Evolutionary conservation across 2,797 vertebrate species (phyloP), one percentile per base, ranked within the genome.

Genomic region (Syndactyla subalaris): DNA sequence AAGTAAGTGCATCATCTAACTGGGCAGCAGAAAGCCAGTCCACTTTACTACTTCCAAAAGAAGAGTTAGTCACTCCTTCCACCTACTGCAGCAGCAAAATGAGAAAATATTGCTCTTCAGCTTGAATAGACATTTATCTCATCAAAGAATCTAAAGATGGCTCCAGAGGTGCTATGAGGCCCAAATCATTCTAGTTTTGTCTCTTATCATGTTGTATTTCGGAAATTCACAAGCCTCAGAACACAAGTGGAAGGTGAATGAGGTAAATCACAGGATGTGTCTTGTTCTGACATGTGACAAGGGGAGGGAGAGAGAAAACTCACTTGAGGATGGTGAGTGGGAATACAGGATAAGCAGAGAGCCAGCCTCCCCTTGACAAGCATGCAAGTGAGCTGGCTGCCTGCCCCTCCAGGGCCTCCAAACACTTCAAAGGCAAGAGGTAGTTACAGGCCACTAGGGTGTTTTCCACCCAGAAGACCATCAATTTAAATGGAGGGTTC

Each of bases 81-180:
- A 86, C 9, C 54, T 82, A 55, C 32, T 79, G 80, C 55, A 88
- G 71, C 48, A 88, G 45, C 66, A 71, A 71, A 76, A 62, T n/a
- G 73, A 81, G 66, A 84, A 95, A 92, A 93, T 34, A 52, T 51
- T 78, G 55, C 45, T 93, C 65, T 84, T 72, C 55, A 68, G 43
- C 46, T 78, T 87, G 46, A 90, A 82, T 14, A 73, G 68, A 49
- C 36, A 5, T 61, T 76, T 76, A 51, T 67, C 73, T 91, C 43
- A 46, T 80, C 80, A 67, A 49, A 93, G 81, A 86, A 81, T 26
- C 30, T 70, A 26, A 62, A 61, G 51, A 66, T 81, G 62, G 43
- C 76, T 92, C 51, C 48, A 88, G 79, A 61, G 18, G 45, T 78
- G 67, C 43, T 76, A 48, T 2, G 1, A 70, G 80, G 85, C 45